Evolutionary conservation across 2,797 vertebrate species (phyloP).

Genomic region (Chelon labrosus): DNA sequence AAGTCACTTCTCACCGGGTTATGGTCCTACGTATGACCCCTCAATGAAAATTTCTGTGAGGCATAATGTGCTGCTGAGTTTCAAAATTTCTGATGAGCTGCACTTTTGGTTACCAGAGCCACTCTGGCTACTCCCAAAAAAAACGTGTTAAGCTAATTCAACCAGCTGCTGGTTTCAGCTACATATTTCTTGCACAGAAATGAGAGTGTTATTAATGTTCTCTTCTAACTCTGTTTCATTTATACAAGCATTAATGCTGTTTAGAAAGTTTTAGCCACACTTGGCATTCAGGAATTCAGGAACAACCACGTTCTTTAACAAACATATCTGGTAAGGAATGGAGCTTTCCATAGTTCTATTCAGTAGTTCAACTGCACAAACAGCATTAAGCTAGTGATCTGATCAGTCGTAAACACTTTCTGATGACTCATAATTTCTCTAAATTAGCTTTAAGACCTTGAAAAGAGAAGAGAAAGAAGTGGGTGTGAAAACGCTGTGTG

Average conservation of each 20-base stretch:
- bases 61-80: too few relatives aligned
- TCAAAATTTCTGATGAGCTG: too few relatives aligned
- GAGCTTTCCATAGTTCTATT: background rate
- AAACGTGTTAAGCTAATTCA: background rate
- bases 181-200: background rate
- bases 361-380: conserved; percentile 1
- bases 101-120: too few relatives aligned
- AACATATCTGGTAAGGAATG: conserved; percentile 13
- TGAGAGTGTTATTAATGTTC: background rate
- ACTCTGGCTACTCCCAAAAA: too few relatives aligned
- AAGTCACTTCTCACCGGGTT: too few relatives aligned
- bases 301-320: background rate
- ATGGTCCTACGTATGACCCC: too few relatives aligned
- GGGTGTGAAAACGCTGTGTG: conserved; percentile 7
- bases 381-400: background rate
- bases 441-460: background rate
- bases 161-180: background rate
- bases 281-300: too few relatives aligned
- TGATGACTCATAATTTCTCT: background rate
- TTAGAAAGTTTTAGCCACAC: too few relatives aligned
- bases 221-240: background rate
- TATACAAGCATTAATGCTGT: too few relatives aligned
- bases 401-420: background rate
- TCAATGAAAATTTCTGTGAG: too few relatives aligned
- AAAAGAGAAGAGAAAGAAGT: conserved; percentile 4